Conservation (phyloP, 2,888 invertebrate species). For the Tiphia femorata region DNA sequence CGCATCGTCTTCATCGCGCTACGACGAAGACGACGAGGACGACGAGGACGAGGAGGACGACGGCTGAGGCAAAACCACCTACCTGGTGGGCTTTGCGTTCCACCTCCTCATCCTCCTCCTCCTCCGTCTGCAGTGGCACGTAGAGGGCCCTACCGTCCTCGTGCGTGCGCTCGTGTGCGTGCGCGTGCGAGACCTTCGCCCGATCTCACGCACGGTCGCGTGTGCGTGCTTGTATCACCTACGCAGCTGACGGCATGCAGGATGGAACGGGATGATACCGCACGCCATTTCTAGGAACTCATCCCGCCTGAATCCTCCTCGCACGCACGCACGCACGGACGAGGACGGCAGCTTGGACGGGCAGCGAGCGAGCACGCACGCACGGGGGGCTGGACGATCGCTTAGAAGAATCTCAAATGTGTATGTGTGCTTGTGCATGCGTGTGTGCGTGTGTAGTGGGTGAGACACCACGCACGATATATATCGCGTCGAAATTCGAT, state of each 20-base stretch:
- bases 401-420: too few species aligned
- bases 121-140: too few species aligned
- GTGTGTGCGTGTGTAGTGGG: too few species aligned
- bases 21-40: conserved; percentile 15
- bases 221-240: conserved; percentile 54
- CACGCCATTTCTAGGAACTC: conserved; percentile 63
- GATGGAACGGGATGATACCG: conserved; percentile 55
- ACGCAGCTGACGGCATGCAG: conserved; percentile 53
- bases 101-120: conserved; percentile 18
- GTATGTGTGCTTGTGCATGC: too few species aligned
- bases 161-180: too few species aligned
- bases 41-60: conserved; percentile 10
- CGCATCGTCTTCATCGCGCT: conserved; percentile 37
- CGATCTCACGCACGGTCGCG: conserved; percentile 33
- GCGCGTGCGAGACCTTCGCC: conserved; percentile 12
- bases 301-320: conserved; percentile 45
- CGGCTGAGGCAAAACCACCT: conserved; percentile 37
- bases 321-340: conserved; percentile 42
- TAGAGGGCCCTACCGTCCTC: too few species aligned
- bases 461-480: background rate
- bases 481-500: conserved; percentile 16
- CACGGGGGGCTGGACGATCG: conserved; percentile 25
- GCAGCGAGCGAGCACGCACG: conserved; percentile 39
- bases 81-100: conserved; percentile 44
- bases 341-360: conserved; percentile 11